Percentiles rank a stretch among this genome's conserved stretches.
Evolutionary conservation across 2,113 vertebrate species (phyloP).

Genomic region (Tricholaema leucomelas): DNA sequence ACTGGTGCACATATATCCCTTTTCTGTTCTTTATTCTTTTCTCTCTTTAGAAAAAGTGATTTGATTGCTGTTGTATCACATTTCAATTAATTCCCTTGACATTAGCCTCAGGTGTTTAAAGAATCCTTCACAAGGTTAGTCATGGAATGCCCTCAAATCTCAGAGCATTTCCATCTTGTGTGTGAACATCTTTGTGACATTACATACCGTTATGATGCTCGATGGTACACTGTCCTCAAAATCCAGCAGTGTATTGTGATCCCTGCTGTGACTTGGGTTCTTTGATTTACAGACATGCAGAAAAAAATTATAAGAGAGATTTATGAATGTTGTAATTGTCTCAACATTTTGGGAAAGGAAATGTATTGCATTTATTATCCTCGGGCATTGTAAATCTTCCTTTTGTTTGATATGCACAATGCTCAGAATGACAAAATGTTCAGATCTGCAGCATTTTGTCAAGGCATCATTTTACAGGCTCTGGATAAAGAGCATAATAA

Average conservation of each 20-base stretch:
- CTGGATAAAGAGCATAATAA: background rate
- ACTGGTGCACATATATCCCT: background rate
- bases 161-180: background rate
- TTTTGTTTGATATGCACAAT: conserved; percentile 4
- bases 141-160: background rate
- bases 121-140: background rate
- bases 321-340: background rate
- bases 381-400: background rate
- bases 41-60: background rate
- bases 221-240: background rate
- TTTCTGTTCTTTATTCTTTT: background rate
- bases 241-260: background rate
- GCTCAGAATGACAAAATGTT: conserved; percentile 23
- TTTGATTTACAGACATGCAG: background rate
- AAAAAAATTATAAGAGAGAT: background rate
- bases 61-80: background rate
- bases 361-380: background rate
- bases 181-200: background rate
- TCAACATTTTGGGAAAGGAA: background rate
- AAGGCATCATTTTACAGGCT: background rate
- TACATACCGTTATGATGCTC: background rate
- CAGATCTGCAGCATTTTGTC: conserved; percentile 10
- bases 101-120: background rate
- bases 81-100: conserved; percentile 22
- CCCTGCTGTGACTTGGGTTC: background rate